Evolutionary conservation across 2,113 vertebrate species (phyloP).

Genomic region (Pseudois nayaur): DNA sequence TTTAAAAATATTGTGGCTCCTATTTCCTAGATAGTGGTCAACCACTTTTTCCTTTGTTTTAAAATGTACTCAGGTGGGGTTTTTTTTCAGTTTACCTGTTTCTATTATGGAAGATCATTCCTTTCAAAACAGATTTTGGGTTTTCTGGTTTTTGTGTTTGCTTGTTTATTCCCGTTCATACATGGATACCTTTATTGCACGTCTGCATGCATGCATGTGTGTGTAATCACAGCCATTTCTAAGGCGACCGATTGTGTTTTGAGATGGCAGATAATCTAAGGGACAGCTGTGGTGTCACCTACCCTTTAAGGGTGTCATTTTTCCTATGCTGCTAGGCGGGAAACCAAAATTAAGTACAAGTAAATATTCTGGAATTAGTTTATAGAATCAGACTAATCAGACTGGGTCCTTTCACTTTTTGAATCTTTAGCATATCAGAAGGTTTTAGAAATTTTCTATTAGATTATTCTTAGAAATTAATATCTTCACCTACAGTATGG

Average conservation of each 20-base stretch:
- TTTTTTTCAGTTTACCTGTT: constrained; percentile 16
- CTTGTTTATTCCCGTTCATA: not conserved
- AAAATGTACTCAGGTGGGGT: not conserved
- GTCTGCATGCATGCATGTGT: not conserved
- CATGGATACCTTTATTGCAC: not conserved
- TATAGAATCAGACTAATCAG: not conserved
- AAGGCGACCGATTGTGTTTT: constrained; percentile 14
- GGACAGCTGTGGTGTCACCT: not conserved
- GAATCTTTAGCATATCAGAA: not conserved
- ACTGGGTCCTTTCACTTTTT: not conserved
- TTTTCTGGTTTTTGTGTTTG: not conserved
- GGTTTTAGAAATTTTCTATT: not conserved
- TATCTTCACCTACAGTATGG: not conserved
- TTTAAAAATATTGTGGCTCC: constrained; percentile 30
- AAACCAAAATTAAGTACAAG: not conserved
- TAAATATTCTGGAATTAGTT: not conserved
- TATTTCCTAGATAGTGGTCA: constrained; percentile 33
- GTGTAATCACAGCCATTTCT: constrained; percentile 16
- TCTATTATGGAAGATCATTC: constrained; percentile 4
- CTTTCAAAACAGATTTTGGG: not conserved
- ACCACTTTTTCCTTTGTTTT: constrained; percentile 28
- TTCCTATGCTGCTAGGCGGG: not conserved
- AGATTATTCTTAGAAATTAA: constrained; percentile 9
- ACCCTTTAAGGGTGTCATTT: not conserved
- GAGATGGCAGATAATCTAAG: not conserved